Base-by-base conservation (phyloP, 1,140 invertebrate species). In the Bradysia coprophila region DNA sequence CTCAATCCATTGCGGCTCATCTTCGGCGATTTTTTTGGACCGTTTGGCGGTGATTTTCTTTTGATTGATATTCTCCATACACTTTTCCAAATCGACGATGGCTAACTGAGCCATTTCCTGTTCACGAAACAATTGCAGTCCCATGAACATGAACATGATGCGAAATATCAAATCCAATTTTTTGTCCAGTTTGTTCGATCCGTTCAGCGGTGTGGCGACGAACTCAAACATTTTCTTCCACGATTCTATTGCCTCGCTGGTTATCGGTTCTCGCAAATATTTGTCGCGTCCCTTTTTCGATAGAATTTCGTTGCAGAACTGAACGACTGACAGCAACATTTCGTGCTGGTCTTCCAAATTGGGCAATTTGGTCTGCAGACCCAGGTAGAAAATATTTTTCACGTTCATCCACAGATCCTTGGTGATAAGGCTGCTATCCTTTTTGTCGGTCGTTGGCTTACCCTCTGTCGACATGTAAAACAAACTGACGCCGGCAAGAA, bases 1-100 rank as follows among this genome's bases (percentile, higher is more conserved):
- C 63, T 85, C 78, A 41, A 80, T 70, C 82, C 82, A 87, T 46
- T 73, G 61, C 13, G 75, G 76, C 54, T 83, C 77, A 24, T 61
- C 52, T 16, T 57, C 45, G 13, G 47, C 18, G 4, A 10, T 15
- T 13, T 20, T 61, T n/a, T n/a, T n/a, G n/a, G n/a, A n/a, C n/a
- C n/a, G n/a, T n/a, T n/a, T n/a, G n/a, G n/a, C n/a, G 48, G 40
- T 51, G 4, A 44, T 46, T 19, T 51, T 53, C 11, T 59, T 59
- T 16, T 57, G 62, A 38, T 63, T 61, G 11, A 73, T 65, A 55
- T 73, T 69, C 40, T 78, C 66, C 50, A 73, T 78, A 48, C 79
- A 82, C 50, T 66, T 69, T 48, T 77, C 67, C 16, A 83, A 53
- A 55, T 84, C 78, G 44, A 72, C 65, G 24, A 82, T 69, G 2